Evolutionary conservation across 2,888 invertebrate genomes (phyloP).

Genomic region (Lamellibrachia columna): DNA sequence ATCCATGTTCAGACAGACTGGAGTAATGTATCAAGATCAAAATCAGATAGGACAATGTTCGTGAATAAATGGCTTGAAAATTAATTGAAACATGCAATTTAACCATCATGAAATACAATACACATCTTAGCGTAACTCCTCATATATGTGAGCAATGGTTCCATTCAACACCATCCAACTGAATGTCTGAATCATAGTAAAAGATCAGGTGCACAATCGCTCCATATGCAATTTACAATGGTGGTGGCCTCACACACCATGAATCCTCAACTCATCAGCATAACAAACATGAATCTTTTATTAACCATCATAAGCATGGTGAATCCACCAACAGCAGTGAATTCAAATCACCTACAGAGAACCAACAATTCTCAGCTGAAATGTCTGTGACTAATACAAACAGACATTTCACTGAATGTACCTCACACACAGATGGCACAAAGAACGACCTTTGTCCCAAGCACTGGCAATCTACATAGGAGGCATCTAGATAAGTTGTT

Average conservation of each 20-base stretch:
- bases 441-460: neutral
- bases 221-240: neutral
- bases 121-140: neutral
- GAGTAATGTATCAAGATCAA: too few species aligned
- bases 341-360: neutral
- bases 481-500: neutral
- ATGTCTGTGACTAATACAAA: neutral
- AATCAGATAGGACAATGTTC: too few species aligned
- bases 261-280: neutral
- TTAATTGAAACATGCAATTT: too few species aligned
- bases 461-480: neutral
- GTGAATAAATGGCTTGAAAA: too few species aligned
- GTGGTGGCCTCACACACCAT: neutral
- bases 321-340: neutral
- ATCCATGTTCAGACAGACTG: too few species aligned
- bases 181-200: neutral
- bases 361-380: neutral
- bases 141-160: neutral
- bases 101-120: too few species aligned
- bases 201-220: neutral
- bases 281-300: neutral
- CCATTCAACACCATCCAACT: neutral
- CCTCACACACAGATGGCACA: neutral
- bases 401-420: conserved; percentile 4
- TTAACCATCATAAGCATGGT: neutral